Evolutionary conservation across 35 echinoderm and acorn worm species (phyloP).

Genomic region (Nesometra sesokonis): DNA sequence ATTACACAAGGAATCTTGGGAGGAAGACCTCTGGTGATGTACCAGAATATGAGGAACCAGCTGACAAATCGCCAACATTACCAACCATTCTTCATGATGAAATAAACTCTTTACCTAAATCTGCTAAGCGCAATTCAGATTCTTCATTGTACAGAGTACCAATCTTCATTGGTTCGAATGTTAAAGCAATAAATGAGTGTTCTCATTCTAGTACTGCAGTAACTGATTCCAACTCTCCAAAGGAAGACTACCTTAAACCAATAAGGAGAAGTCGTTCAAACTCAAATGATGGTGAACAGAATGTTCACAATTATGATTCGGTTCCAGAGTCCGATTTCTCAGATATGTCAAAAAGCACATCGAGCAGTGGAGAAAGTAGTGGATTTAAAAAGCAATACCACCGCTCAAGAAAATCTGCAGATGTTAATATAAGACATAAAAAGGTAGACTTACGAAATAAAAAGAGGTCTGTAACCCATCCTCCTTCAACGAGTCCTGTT

Average conservation of each 20-base stretch:
- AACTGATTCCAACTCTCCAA: neutral
- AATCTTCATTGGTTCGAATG: neutral
- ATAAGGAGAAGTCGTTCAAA: neutral
- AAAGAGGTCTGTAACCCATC: neutral
- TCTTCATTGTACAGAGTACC: neutral
- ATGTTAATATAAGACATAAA: neutral
- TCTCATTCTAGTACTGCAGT: neutral
- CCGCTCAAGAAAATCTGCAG: neutral
- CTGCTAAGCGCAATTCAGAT: neutral
- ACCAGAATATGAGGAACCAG: neutral
- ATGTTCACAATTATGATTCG: neutral
- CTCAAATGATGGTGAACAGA: neutral
- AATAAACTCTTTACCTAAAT: neutral
- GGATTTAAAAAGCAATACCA: neutral
- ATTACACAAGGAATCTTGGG: neutral
- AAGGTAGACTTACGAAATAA: neutral
- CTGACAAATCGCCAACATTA: neutral
- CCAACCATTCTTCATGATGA: neutral
- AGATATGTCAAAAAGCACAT: neutral
- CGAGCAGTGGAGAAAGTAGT: neutral
- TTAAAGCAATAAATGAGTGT: neutral
- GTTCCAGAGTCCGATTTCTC: neutral
- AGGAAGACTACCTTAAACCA: neutral
- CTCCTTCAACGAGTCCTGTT: neutral
- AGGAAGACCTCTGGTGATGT: neutral